A percentile compares a stretch with the other conserved stretches of the same genome.
Conservation (phyloP, 2,113 vertebrate genomes). For the Pteruthius melanotis region DNA sequence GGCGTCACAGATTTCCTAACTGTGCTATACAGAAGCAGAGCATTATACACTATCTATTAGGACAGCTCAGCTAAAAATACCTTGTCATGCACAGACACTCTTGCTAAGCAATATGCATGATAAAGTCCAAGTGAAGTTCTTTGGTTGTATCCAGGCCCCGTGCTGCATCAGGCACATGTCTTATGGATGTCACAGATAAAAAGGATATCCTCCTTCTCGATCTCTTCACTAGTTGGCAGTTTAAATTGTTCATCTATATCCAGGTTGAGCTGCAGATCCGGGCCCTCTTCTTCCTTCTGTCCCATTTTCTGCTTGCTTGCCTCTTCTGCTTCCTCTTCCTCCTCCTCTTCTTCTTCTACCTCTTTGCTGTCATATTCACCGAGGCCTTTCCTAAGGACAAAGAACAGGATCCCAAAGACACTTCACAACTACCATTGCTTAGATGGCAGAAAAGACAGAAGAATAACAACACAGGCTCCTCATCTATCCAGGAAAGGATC, state of each 20-base stretch:
- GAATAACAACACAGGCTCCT: background rate
- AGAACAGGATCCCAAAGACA: background rate
- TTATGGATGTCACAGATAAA: background rate
- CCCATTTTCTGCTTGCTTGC: background rate
- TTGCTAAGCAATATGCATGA: background rate
- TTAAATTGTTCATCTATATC: conserved; percentile 81
- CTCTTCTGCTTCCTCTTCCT: background rate
- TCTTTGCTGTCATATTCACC: conserved; percentile 71
- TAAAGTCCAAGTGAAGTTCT: background rate
- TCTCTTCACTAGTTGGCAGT: conserved; percentile 80
- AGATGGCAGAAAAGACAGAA: background rate
- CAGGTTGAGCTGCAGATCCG: conserved; percentile 82
- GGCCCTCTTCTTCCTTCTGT: conserved; percentile 62
- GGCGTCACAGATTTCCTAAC: background rate
- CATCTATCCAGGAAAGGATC: background rate
- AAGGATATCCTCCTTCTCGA: conserved; percentile 87
- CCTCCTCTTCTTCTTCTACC: background rate
- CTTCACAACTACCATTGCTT: background rate
- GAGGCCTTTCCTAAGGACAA: conserved; percentile 28
- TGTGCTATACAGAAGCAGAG: background rate
- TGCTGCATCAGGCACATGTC: background rate
- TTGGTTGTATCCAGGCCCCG: background rate
- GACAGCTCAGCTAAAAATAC: background rate
- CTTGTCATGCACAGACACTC: background rate
- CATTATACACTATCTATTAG: background rate